A percentile compares a stretch with the other conserved stretches of the same genome.
Evolutionary conservation across 2,888 invertebrate species (phyloP).

Genomic region (Lobophora halterata): DNA sequence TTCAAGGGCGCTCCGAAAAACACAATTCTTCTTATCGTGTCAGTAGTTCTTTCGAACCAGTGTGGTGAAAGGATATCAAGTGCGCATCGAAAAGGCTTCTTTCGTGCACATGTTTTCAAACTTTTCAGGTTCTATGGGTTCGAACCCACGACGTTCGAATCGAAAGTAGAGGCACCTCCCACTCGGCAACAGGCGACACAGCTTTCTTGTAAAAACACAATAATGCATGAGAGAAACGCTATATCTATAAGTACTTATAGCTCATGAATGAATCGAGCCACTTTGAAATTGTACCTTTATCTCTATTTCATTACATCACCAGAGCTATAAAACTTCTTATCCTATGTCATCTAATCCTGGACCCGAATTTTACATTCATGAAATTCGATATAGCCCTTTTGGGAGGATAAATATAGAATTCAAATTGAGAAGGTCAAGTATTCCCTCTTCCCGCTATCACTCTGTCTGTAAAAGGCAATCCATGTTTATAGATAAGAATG

Average conservation of each 20-base stretch:
- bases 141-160: no score
- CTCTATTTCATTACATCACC: slow-evolving; percentile 46
- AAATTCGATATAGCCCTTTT: slow-evolving; percentile 51
- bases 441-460: slow-evolving; percentile 55
- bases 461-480: slow-evolving; percentile 74
- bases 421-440: slow-evolving; percentile 58
- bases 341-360: slow-evolving; percentile 50
- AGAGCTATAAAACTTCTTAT: slow-evolving; percentile 55
- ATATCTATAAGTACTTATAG: background rate
- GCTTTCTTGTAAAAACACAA: no score
- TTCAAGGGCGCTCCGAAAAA: no score
- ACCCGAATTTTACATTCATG: slow-evolving; percentile 46
- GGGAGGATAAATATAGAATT: slow-evolving; percentile 41
- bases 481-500: slow-evolving; percentile 73
- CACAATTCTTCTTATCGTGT: no score
- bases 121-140: no score
- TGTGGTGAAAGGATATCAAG: no score
- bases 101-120: no score
- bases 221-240: background rate
- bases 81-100: no score
- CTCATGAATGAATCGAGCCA: slow-evolving; percentile 17
- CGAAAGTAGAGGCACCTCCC: no score
- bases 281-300: slow-evolving; percentile 43
- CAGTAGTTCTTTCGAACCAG: no score
- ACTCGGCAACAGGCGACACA: no score